A percentile compares a stretch with the other conserved stretches of the same genome.
Evolutionary conservation across 2,797 vertebrate genomes (phyloP).

Genomic region (Mus spretus): DNA sequence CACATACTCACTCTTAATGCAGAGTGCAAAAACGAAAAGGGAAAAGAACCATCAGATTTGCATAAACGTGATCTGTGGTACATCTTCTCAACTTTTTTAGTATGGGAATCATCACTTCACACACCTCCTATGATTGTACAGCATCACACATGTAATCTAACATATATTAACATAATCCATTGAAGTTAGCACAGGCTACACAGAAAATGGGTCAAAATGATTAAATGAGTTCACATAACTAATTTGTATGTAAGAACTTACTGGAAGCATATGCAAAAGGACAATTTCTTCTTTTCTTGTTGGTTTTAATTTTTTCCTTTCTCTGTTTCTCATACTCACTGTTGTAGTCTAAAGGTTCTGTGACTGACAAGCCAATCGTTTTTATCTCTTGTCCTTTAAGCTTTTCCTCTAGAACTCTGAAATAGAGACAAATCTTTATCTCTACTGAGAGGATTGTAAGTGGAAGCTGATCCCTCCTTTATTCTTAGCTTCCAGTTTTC

Average conservation of each 20-base stretch:
- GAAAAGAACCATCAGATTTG: background rate
- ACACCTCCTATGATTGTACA: background rate
- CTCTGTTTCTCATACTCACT: slow-evolving; percentile 29
- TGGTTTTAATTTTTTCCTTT: background rate
- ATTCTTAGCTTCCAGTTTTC: slow-evolving; percentile 42
- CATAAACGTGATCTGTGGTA: background rate
- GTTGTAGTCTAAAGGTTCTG: slow-evolving; percentile 38
- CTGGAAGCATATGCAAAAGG: background rate
- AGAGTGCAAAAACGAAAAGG: background rate
- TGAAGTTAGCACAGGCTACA: background rate
- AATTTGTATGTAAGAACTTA: background rate
- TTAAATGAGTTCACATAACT: background rate
- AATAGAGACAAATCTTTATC: slow-evolving; percentile 75
- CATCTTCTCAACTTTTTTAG: background rate
- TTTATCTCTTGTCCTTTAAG: slow-evolving; percentile 70
- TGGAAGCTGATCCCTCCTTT: slow-evolving; percentile 27
- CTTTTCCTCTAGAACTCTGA: slow-evolving; percentile 68
- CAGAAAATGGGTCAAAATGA: background rate
- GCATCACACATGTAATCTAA: background rate
- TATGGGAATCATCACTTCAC: background rate
- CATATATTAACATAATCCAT: background rate
- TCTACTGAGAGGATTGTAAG: slow-evolving; percentile 59
- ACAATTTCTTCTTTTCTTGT: background rate
- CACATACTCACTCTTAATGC: background rate
- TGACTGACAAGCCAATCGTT: slow-evolving; percentile 76